Base-by-base conservation (phyloP, 2,113 vertebrate species). In the Melanotaenia duboulayi region DNA sequence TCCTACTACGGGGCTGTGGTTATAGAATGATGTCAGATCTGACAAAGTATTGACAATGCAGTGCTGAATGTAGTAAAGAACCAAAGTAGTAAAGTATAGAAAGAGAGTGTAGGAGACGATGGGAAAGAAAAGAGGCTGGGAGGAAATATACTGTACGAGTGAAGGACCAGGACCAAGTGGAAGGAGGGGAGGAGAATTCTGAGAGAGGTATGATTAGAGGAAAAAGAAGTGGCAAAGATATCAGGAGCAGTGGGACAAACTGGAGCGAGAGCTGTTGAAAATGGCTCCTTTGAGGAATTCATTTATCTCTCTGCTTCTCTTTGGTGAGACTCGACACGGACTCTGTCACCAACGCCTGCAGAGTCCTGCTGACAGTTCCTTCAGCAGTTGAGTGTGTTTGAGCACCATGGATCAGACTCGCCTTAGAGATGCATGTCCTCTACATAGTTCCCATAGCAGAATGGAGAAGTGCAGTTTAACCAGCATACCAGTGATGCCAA, bases 291-390 rank as follows among this genome's bases (percentile, higher is more conserved):
- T 80, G 35, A 86, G 67, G 75, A 86, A 84, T 85, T 80, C 65
- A 60, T 82, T 89, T 83, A 80, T 90, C 88, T 88, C 58, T 61
- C 58, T 20, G 40, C 25, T 37, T 74, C 48, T 54, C 71, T 78
- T 75, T 58, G 69, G 42, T 66, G 79, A 51, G 84, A 72, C 55
- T 57, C 2, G 46, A 73, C 80, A 72, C 17, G n/a, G 74, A 70
- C 67, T 90, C 65, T 78, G 75, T 92, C 88, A 81, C 71, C 64
- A 39, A 74, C 66, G 58, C 86, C 70, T 80, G 50, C 22, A 73
- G 78, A 64, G 76, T 65, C 76, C 74, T 40, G 87, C 67, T 92
- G 91, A 93, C 90, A 91, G 89, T 85, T 88, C 88, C 87, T 86
- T 93, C 91, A 91, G 83, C 91, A 39, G 62, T 40, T 57, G 40